These are phyloP conservation scores for Epirrhoe alternata DNA, from an alignment of 2,888 invertebrate genomes.

Conservation along the genomic window DNA sequence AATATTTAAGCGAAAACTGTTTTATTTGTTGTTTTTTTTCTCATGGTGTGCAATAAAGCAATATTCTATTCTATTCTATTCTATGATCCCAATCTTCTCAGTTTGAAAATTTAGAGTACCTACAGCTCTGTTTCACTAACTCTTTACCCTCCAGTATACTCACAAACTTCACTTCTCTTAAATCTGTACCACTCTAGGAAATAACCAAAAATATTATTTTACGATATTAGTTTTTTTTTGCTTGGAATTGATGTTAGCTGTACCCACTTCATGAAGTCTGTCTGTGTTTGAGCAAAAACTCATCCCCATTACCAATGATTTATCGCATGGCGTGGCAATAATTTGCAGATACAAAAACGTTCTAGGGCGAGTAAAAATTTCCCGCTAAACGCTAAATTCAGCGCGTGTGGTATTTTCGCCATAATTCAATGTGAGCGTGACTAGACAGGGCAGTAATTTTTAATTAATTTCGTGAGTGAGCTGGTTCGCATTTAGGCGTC, in stretches of 20 bases:
- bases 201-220: too few species aligned
- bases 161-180: too few species aligned
- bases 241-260: neutral
- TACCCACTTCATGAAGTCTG: neutral
- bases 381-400: conserved; percentile 37
- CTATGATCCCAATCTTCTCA: too few species aligned
- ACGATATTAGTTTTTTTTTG: too few species aligned
- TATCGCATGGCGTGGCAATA: conserved; percentile 55
- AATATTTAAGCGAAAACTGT: too few species aligned
- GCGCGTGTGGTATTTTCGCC: conserved; percentile 23
- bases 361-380: conserved; percentile 53
- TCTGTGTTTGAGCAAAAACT: conserved; percentile 30
- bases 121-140: neutral
- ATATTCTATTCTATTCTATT: too few species aligned
- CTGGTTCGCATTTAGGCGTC: neutral
- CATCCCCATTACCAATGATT: conserved; percentile 45
- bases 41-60: too few species aligned
- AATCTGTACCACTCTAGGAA: too few species aligned
- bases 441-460: conserved; percentile 3
- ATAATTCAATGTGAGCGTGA: conserved; percentile 11
- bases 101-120: too few species aligned
- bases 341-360: conserved; percentile 54
- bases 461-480: conserved; percentile 14
- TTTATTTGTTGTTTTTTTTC: too few species aligned
- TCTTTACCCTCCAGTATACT: neutral